phyloP scores from a whole-genome alignment of 2,888 invertebrate species.

The Apamea anceps region DNA sequence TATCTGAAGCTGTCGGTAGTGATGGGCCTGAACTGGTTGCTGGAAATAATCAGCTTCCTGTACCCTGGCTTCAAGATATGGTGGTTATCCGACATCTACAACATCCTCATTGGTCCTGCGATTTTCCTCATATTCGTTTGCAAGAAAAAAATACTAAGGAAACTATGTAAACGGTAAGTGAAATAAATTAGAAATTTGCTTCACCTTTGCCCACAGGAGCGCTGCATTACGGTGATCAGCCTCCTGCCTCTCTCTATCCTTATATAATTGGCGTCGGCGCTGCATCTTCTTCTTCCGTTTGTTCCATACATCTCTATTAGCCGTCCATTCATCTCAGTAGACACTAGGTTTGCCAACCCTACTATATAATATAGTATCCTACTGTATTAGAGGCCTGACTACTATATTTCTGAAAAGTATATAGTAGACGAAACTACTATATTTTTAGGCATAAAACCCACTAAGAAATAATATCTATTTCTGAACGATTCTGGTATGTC shows the following conservation, averaged over 20 bases:
- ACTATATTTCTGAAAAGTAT: too few relatives aligned
- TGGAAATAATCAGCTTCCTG: slow-evolving; percentile 80
- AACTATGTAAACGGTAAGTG: slow-evolving; percentile 76
- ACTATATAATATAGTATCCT: too few relatives aligned
- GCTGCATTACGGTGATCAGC: not conserved
- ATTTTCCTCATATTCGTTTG: slow-evolving; percentile 86
- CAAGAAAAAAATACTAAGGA: slow-evolving; percentile 79
- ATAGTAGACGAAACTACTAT: too few relatives aligned
- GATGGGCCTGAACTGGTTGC: slow-evolving; percentile 86
- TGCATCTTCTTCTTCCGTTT: not conserved
- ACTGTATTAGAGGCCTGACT: too few relatives aligned
- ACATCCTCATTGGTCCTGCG: slow-evolving; percentile 80
- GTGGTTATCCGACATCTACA: slow-evolving; percentile 80
- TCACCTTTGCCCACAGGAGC: not conserved
- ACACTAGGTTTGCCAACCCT: too few relatives aligned
- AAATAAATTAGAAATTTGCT: not conserved
- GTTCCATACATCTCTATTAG: not conserved
- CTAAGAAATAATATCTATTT: too few relatives aligned
- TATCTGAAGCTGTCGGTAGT: slow-evolving; percentile 84
- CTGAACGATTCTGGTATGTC: too few relatives aligned
- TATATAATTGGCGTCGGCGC: too few relatives aligned
- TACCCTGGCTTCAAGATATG: slow-evolving; percentile 74
- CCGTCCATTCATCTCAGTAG: not conserved
- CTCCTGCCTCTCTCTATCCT: not conserved
- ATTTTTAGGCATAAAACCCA: too few relatives aligned